These are phyloP conservation scores for Stenolophus ochropezus DNA, from an alignment of 2,888 invertebrate species.

Conservation along the genomic window DNA sequence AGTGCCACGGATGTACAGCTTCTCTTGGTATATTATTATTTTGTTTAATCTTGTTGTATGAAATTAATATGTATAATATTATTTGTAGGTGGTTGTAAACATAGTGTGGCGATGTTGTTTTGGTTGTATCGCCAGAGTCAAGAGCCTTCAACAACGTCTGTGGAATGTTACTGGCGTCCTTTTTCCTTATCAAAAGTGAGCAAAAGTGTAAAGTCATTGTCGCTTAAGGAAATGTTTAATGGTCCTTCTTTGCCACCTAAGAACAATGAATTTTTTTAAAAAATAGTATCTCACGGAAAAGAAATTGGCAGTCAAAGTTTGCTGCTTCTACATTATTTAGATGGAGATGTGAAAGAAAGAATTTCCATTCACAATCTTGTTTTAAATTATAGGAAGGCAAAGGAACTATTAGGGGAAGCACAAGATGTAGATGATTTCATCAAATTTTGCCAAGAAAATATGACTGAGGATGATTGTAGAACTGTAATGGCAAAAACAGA, in stretches of 20 bases:
- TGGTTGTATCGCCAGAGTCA: slow-evolving; percentile 58
- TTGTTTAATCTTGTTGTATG: too few species aligned
- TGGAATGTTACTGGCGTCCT: slow-evolving; percentile 62
- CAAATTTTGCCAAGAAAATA: too few species aligned
- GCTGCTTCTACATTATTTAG: background rate
- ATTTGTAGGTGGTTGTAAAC: too few species aligned
- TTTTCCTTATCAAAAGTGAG: slow-evolving; percentile 59
- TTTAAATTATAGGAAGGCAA: background rate
- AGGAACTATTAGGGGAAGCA: background rate
- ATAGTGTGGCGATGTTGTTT: too few species aligned
- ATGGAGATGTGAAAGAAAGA: background rate
- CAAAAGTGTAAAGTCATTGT: slow-evolving; percentile 48
- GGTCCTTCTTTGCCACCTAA: background rate
- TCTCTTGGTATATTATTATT: too few species aligned
- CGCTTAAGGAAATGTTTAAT: background rate
- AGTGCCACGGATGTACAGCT: too few species aligned
- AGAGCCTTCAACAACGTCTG: slow-evolving; percentile 60
- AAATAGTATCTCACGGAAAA: background rate
- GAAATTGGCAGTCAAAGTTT: background rate
- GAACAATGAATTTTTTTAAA: background rate
- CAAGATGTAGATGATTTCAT: too few species aligned
- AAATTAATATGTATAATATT: too few species aligned
- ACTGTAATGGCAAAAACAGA: too few species aligned
- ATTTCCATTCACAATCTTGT: background rate
- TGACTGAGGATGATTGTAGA: too few species aligned